Conservation (phyloP, 2,888 invertebrate species). For the Rhyacophila evoluta region DNA sequence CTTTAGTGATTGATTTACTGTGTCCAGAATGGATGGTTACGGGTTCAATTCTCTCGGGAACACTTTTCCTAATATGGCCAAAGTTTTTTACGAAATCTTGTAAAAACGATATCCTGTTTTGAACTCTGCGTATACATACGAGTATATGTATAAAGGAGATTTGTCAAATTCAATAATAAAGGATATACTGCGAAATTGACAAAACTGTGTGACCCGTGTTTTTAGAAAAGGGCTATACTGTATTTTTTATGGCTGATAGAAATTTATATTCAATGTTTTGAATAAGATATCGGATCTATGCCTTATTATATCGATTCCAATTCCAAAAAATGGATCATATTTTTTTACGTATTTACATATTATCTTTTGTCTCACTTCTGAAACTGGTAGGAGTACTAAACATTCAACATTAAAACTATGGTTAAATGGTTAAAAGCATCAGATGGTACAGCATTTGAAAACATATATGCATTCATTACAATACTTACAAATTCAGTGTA, state of each 20-base stretch:
- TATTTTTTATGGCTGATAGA: not conserved
- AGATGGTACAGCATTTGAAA: no score
- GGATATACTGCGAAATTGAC: not conserved
- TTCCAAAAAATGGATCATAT: no score
- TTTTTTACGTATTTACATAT: no score
- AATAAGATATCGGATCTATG: not conserved
- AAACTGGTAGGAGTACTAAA: no score
- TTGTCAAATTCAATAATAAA: slow-evolving; percentile 7
- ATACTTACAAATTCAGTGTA: no score
- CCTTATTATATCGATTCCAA: no score
- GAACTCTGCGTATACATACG: not conserved
- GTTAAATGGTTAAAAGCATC: no score
- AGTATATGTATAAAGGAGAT: not conserved
- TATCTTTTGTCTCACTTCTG: no score
- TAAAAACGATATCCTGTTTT: not conserved
- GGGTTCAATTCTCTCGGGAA: slow-evolving; percentile 1
- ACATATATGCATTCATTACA: no score
- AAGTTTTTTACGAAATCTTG: not conserved
- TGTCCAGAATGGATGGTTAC: slow-evolving; percentile 12
- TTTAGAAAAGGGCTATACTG: not conserved
- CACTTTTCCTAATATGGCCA: not conserved
- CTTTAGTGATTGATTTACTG: slow-evolving; percentile 24
- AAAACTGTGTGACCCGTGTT: not conserved
- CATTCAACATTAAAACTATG: no score
- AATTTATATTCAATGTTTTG: not conserved